phyloP scores from a whole-genome alignment of 2,113 vertebrate genomes.

The Pygoscelis antarcticus region DNA sequence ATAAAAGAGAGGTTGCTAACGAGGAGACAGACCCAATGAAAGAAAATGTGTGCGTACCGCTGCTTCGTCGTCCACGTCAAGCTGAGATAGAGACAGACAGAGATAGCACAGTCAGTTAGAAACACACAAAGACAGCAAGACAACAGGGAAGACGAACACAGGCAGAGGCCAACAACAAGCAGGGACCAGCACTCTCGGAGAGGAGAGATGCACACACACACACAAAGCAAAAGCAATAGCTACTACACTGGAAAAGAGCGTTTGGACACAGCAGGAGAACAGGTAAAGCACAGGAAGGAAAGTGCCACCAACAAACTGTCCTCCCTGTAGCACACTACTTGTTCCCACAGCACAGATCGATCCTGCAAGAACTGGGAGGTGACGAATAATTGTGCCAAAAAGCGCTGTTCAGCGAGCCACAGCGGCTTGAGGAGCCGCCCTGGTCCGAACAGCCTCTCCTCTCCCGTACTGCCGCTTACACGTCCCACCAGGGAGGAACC shows the following conservation, averaged over 20 bases:
- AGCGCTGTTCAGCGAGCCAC: neutral
- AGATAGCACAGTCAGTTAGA: slow-evolving; percentile 77
- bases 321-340: accelerated
- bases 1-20: neutral
- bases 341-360: neutral
- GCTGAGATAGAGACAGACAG: slow-evolving; percentile 84
- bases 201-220: neutral
- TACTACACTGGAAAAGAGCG: accelerated
- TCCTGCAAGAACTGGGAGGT: neutral
- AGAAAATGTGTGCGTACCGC: slow-evolving; percentile 84
- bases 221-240: neutral
- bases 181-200: neutral
- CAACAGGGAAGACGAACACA: neutral
- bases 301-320: neutral
- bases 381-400: neutral
- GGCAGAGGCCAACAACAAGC: neutral
- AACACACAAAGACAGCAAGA: neutral
- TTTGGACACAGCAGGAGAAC: neutral
- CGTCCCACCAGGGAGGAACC: neutral
- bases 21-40: slow-evolving; percentile 7
- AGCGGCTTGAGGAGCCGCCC: neutral
- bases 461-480: neutral
- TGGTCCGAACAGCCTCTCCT: neutral
- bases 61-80: slow-evolving; percentile 84
- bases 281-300: neutral